Conservation (phyloP, 2,888 invertebrate species). For the Galerucella calmariensis region DNA sequence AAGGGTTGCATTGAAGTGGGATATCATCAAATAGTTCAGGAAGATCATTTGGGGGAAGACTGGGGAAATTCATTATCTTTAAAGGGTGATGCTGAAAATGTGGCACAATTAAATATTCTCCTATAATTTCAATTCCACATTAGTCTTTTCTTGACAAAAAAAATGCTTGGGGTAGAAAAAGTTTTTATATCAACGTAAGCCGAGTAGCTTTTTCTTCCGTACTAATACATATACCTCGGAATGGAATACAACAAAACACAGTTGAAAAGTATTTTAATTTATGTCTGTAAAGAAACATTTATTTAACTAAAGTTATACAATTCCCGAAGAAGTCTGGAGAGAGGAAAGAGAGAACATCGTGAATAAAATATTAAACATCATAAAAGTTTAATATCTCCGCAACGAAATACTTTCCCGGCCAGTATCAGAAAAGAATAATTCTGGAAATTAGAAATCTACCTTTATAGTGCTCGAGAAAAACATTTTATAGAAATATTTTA, state of each 20-base stretch:
- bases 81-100: too few relatives aligned
- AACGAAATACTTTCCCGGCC: constrained; percentile 48
- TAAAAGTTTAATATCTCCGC: constrained; percentile 57
- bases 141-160: too few relatives aligned
- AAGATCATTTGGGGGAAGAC: too few relatives aligned
- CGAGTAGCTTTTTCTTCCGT: not conserved
- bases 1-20: too few relatives aligned
- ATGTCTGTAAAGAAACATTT: constrained; percentile 52
- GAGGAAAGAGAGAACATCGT: constrained; percentile 40
- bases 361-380: constrained; percentile 57
- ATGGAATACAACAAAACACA: constrained; percentile 43
- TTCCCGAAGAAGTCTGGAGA: constrained; percentile 46
- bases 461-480: constrained; percentile 54
- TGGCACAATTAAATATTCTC: too few relatives aligned
- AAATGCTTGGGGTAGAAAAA: not conserved
- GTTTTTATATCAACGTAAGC: not conserved
- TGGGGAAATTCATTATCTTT: too few relatives aligned
- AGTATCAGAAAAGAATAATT: constrained; percentile 53
- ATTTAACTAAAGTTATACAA: constrained; percentile 56
- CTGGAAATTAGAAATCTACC: constrained; percentile 56
- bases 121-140: too few relatives aligned
- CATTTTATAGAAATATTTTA: constrained; percentile 59
- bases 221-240: constrained; percentile 25
- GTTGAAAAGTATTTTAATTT: constrained; percentile 55
- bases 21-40: too few relatives aligned